Base-by-base conservation (phyloP, 2,113 vertebrate species). In the Anseranas semipalmata region DNA sequence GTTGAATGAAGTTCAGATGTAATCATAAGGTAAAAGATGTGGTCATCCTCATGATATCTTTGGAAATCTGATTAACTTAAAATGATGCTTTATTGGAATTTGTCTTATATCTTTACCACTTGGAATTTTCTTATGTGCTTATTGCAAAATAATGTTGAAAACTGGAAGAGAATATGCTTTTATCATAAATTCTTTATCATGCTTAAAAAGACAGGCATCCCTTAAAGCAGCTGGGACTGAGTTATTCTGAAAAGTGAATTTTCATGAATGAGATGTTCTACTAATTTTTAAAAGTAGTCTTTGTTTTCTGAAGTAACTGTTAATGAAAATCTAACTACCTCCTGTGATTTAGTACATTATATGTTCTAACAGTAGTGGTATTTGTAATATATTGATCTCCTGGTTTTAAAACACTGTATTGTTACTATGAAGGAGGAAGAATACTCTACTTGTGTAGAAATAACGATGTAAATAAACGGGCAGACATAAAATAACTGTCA, bases 301-400 rank as follows among this genome's bases (percentile, higher is more conserved):
- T 70, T 91, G 53, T 90, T 95, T 89, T 90, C 37, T 93, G 32
- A 75, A 93, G 75, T 92, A 66, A 77, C 65, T 85, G 24, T 91
- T 93, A 67, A 85, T 95, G 83, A 82, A 78, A 67, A 94, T 97
- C 81, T 94, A 65, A 86, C 84, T 96, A 96, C 94, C 95, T 97
- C 97, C 81, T 92, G 84, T 96, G 85, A 96, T 89, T 86, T 92
- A 96, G 91, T 96, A 82, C 6, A 53, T 89, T 35, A 19, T 35
- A 43, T 78, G 45, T 95, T 96, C 20, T 90, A 76, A 94, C 46
- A 84, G 53, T 93, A 87, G 76, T 86, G 41, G 14, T 93, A 52
- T 94, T 95, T 93, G 46, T 92, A 84, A 85, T 90, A 87, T 66
- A 58, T 94, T 84, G 75, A 77, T 93, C 35, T 86, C 74, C 78